These are phyloP conservation scores for Nematolebias whitei DNA, from an alignment of 2,113 vertebrate species.

Conservation along the genomic window DNA sequence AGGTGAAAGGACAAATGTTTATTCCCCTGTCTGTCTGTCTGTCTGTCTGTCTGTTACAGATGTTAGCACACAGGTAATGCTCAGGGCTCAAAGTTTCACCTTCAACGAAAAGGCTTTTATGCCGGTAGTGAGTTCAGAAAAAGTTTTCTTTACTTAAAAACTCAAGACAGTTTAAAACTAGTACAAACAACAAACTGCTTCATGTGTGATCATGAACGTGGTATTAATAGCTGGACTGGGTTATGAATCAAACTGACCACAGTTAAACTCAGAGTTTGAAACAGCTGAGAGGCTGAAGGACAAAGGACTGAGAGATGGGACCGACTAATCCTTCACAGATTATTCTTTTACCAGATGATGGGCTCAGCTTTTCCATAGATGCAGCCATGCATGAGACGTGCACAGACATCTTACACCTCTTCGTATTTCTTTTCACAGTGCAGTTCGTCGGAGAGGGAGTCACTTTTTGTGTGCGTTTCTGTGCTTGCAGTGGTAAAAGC, in stretches of 20 bases:
- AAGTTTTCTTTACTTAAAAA: no score
- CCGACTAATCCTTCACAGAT: slow-evolving; percentile 45
- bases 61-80: no score
- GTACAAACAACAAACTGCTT: not conserved
- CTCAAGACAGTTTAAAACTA: no score
- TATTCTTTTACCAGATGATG: slow-evolving; percentile 72
- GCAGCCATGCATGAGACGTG: slow-evolving; percentile 21
- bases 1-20: no score
- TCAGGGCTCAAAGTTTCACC: no score
- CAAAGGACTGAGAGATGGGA: slow-evolving; percentile 31
- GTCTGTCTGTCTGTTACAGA: no score
- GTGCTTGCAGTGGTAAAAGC: slow-evolving; percentile 49
- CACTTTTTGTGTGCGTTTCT: slow-evolving; percentile 10
- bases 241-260: slow-evolving; percentile 41
- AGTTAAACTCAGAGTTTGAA: slow-evolving; percentile 28
- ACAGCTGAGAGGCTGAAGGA: slow-evolving; percentile 49
- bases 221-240: slow-evolving; percentile 6
- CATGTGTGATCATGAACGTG: slow-evolving; percentile 4
- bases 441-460: slow-evolving; percentile 23
- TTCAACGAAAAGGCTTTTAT: no score
- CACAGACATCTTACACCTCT: slow-evolving; percentile 38
- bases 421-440: slow-evolving; percentile 27
- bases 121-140: no score
- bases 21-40: no score
- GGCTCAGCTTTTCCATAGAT: slow-evolving; percentile 70